Evolutionary conservation across 1,140 invertebrate genomes (phyloP), one percentile per base, ranked within the genome.

Genomic region (Marisa cornuarietis): DNA sequence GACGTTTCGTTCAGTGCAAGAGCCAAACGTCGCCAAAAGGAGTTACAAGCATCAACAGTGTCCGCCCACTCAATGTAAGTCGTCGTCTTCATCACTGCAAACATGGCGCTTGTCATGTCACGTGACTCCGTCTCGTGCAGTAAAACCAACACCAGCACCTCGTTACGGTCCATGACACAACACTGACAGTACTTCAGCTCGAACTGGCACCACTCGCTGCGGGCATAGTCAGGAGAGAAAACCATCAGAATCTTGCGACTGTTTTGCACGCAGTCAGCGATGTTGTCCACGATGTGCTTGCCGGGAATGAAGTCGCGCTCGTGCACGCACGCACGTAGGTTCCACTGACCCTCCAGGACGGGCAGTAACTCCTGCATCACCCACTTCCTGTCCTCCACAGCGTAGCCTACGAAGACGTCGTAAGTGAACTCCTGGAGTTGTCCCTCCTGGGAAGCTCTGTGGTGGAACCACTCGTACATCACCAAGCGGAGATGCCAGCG

Each of bases 121-220:
- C 11, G 16, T 58, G 16, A 18, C 54, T 58, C 11, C 16, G 11
- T 58, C 42, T 58, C 16, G 54, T 58, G 16, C 11, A 58, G 16
- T 11, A 58, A 58, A 1, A 58, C 11, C 54, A 58, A 1, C 11
- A 18, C 54, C 54, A 14, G 9, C 54, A 11, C 54, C 16, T 11
- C 54, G 16, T 58, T 9, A 14, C 54, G 54, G 11, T 58, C 54
- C 54, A 58, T 61, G 16, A 83, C 58, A 52, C 79, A 78, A 24
- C 79, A 65, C 74, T 76, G 74, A 22, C 79, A 81, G 18, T 85
- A 85, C 79, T 93, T 92, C 11, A 93, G 92, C 87, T 87, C 86
- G 76, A 85, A 85, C 54, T 82, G 76, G 74, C 86, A 87, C 87
- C 87, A 87, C 51, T 85, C 63, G 61, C 83, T 85, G 68, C 81